A percentile compares a stretch with the other conserved stretches of the same genome.
phyloP scores from a whole-genome alignment of 2,888 invertebrate species.

The Spodoptera littoralis region DNA sequence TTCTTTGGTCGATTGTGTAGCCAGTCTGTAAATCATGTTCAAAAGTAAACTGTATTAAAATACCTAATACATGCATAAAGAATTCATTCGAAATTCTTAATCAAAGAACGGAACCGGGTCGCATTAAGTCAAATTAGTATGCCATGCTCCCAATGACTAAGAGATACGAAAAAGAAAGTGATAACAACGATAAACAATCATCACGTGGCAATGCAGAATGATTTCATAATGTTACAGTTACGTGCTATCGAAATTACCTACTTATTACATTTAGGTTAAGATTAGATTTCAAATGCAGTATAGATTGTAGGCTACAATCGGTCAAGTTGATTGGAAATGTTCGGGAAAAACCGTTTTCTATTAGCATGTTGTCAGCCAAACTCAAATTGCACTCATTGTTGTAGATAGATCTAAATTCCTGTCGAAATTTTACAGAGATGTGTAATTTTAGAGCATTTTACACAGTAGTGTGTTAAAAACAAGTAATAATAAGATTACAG shows the following conservation, averaged over 20 bases:
- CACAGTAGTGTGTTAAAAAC: constrained; percentile 25
- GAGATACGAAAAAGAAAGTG: constrained; percentile 3
- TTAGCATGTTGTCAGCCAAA: too few relatives aligned
- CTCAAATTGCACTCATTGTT: neutral
- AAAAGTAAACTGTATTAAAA: too few relatives aligned
- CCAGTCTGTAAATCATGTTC: too few relatives aligned
- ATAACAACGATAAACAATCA: constrained; percentile 11
- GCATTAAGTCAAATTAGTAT: neutral
- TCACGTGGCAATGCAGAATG: constrained; percentile 4
- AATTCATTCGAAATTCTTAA: too few relatives aligned
- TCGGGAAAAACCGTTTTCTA: neutral
- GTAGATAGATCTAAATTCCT: neutral
- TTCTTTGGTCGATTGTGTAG: too few relatives aligned
- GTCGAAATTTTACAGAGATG: neutral
- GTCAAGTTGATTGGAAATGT: constrained; percentile 38
- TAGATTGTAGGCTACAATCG: constrained; percentile 17
- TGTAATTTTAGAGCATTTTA: neutral
- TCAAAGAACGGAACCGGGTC: too few relatives aligned
- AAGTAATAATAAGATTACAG: constrained; percentile 44
- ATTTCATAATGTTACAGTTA: constrained; percentile 23
- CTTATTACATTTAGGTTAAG: constrained; percentile 15
- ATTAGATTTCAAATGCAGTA: constrained; percentile 26
- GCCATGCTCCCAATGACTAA: constrained; percentile 1
- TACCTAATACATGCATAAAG: too few relatives aligned
- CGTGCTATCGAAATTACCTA: constrained; percentile 25